Evolutionary conservation across 2,113 vertebrate species (phyloP).

Genomic region (Psettodes erumei): DNA sequence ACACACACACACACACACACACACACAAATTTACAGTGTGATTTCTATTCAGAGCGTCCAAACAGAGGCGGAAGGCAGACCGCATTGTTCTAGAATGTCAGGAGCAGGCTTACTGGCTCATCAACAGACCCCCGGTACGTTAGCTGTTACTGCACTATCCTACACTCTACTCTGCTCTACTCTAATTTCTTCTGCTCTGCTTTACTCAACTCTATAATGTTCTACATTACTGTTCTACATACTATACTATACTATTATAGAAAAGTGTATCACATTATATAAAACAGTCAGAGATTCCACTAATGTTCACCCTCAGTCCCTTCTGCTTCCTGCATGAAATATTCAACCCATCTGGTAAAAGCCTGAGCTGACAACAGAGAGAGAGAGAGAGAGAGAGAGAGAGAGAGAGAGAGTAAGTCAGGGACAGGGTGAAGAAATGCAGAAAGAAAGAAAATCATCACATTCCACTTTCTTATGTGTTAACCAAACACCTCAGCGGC

Average conservation of each 20-base stretch:
- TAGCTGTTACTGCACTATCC: background rate
- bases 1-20: background rate
- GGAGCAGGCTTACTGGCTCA: conserved; percentile 94
- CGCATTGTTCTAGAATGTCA: conserved; percentile 95
- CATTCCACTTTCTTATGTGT: background rate
- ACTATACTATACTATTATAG: background rate
- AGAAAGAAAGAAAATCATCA: background rate
- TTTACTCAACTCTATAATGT: background rate
- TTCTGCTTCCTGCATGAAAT: conserved; percentile 72
- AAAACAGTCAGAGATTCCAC: conserved; percentile 15
- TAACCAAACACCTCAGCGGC: background rate
- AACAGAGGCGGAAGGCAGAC: conserved; percentile 91
- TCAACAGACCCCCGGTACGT: conserved; percentile 90
- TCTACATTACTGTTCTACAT: background rate
- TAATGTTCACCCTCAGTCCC: conserved; percentile 50
- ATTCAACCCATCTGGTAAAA: conserved; percentile 74
- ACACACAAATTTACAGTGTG: background rate
- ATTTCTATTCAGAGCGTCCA: conserved; percentile 86
- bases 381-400: background rate
- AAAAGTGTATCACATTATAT: conserved; percentile 22
- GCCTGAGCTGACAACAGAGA: conserved; percentile 45
- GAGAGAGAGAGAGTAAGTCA: background rate
- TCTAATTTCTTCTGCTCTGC: background rate
- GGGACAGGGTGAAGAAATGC: background rate
- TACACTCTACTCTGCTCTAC: background rate